Percentiles rank a stretch among this genome's conserved stretches.
Conservation (phyloP, 2,797 vertebrate species). For the Hapalemur alaotrensis region DNA sequence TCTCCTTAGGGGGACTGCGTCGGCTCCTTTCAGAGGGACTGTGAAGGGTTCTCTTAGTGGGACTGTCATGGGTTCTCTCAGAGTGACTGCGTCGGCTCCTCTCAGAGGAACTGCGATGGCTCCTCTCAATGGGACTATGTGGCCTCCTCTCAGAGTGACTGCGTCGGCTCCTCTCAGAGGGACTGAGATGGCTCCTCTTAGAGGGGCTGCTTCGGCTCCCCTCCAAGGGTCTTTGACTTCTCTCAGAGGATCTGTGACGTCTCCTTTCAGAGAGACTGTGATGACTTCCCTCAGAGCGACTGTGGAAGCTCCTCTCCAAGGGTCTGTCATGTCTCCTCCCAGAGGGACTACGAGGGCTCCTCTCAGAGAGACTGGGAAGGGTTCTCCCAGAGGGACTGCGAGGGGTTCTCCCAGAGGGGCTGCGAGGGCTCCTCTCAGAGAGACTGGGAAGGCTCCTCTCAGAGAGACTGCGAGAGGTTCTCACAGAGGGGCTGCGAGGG, state of each 20-base stretch:
- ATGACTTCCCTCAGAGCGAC: rapidly evolving
- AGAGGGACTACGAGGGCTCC: rapidly evolving
- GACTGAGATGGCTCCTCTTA: rapidly evolving
- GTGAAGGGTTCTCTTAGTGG: not conserved
- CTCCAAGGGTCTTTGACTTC: not conserved
- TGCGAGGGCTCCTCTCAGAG: rapidly evolving
- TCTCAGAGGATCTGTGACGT: not conserved
- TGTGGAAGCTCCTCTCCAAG: not conserved
- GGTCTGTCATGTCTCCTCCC: not conserved
- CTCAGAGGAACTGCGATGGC: not conserved
- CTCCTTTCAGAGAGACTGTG: not conserved
- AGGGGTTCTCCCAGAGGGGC: rapidly evolving
- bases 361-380: rapidly evolving
- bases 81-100: not conserved
- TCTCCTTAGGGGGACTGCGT: not conserved
- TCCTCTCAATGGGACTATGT: not conserved
- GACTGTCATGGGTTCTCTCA: not conserved
- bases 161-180: rapidly evolving
- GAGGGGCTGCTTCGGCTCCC: rapidly evolving
- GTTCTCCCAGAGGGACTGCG: rapidly evolving
- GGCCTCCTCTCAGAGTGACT: rapidly evolving
- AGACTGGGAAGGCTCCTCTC: not conserved
- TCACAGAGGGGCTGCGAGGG: rapidly evolving
- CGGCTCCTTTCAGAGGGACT: not conserved
- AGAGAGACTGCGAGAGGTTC: not conserved